Percentiles rank a stretch among this genome's conserved stretches.
Evolutionary conservation across 2,888 invertebrate genomes (phyloP).

Genomic region (Atherix ibis): DNA sequence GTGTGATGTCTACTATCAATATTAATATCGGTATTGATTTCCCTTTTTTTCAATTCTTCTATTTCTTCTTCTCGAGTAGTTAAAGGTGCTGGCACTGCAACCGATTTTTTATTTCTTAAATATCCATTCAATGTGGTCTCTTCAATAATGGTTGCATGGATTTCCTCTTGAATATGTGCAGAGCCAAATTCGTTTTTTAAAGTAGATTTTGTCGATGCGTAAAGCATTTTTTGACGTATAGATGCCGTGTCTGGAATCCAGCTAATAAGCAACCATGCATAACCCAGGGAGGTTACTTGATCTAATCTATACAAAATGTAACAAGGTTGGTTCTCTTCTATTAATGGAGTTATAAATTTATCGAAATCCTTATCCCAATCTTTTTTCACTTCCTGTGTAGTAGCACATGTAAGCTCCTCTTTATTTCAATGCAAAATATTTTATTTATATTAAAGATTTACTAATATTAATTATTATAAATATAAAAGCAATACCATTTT

Average conservation of each 20-base stretch:
- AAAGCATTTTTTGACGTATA: constrained; percentile 91
- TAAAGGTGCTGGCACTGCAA: constrained; percentile 75
- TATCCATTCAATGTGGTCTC: constrained; percentile 75
- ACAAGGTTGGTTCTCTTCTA: constrained; percentile 71
- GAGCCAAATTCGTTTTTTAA: constrained; percentile 92
- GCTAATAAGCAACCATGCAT: constrained; percentile 84
- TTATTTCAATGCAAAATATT: constrained; percentile 18
- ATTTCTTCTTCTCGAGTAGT: constrained; percentile 77
- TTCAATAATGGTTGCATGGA: constrained; percentile 73
- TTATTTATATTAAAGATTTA: constrained; percentile 3
- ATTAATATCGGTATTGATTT: constrained; percentile 56
- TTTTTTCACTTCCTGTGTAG: constrained; percentile 47
- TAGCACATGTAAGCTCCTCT: constrained; percentile 61
- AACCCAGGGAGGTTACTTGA: constrained; percentile 58
- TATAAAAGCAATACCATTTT: constrained; percentile 77
- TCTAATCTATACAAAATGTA: constrained; percentile 81
- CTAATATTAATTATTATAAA: background rate
- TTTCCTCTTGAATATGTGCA: constrained; percentile 83
- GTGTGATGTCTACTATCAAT: constrained; percentile 79
- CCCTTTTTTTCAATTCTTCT: constrained; percentile 57
- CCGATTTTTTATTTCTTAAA: constrained; percentile 56
- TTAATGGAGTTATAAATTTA: constrained; percentile 49
- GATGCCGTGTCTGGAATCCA: constrained; percentile 91
- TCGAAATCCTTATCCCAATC: constrained; percentile 81
- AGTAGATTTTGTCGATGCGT: constrained; percentile 94